Conservation (phyloP, 2,888 invertebrate genomes). For the Coelogynopora nodosa region DNA sequence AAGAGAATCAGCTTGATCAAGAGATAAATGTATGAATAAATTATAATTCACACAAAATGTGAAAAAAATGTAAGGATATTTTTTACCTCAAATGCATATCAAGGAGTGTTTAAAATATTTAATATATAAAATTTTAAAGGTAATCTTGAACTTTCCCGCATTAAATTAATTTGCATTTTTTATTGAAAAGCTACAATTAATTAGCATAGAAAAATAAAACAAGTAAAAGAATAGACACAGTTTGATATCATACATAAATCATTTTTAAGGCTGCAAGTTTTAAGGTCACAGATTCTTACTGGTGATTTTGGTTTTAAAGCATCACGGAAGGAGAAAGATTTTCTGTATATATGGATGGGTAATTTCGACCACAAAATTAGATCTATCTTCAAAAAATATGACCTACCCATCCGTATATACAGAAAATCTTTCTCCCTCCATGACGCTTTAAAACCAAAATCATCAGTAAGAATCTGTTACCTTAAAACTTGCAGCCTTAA, state of each 20-base stretch:
- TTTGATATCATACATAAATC: neutral
- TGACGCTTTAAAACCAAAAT: neutral
- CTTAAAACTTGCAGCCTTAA: neutral
- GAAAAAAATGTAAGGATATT: too few species aligned
- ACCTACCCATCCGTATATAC: neutral
- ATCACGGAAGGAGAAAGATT: neutral
- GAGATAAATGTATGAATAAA: too few species aligned
- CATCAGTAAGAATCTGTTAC: neutral
- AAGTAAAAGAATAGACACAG: neutral
- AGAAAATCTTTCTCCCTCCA: neutral
- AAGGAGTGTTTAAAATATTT: too few species aligned
- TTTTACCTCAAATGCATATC: too few species aligned
- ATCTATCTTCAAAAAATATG: neutral
- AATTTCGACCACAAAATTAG: neutral
- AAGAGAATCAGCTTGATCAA: too few species aligned
- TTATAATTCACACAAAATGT: too few species aligned
- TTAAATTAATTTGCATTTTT: too few species aligned
- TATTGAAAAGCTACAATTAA: too few species aligned
- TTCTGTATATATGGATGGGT: neutral
- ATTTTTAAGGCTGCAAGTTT: neutral
- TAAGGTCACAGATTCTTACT: neutral
- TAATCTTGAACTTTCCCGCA: too few species aligned
- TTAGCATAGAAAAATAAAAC: too few species aligned
- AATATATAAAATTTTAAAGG: too few species aligned
- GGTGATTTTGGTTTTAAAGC: neutral